These are phyloP conservation scores for Xestoiulus laeticollis DNA, from an alignment of 2,888 invertebrate genomes.

Conservation along the genomic window DNA sequence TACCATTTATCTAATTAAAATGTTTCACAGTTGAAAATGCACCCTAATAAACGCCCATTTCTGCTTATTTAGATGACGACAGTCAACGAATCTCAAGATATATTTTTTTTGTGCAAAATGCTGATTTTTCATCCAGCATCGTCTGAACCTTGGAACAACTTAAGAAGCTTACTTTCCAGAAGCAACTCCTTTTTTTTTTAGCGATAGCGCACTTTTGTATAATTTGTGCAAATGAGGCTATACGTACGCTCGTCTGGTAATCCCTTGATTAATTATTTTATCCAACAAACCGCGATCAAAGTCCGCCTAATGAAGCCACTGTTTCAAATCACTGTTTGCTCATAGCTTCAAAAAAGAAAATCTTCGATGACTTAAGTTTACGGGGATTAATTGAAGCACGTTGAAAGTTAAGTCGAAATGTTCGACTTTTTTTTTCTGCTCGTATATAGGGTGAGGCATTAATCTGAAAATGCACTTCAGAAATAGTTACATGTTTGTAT, in stretches of 20 bases:
- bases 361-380: background rate
- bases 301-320: background rate
- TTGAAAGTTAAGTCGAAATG: background rate
- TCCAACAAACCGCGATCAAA: conserved; percentile 5
- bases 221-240: conserved; percentile 10
- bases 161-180: conserved; percentile 3
- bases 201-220: background rate
- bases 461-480: too few relatives aligned
- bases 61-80: background rate
- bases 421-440: background rate
- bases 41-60: background rate
- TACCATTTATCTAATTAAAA: background rate
- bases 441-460: background rate
- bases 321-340: conserved; percentile 19
- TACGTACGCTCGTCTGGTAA: background rate
- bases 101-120: background rate
- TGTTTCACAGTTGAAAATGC: background rate
- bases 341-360: background rate
- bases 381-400: background rate
- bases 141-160: background rate
- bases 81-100: background rate
- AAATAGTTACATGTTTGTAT: too few relatives aligned
- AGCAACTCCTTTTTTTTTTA: background rate
- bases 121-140: conserved; percentile 18
- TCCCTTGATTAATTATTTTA: conserved; percentile 19